Evolutionary conservation across 2,113 vertebrate species (phyloP), one percentile per base, ranked within the genome.

Genomic region (Coptodon bakossiorum): DNA sequence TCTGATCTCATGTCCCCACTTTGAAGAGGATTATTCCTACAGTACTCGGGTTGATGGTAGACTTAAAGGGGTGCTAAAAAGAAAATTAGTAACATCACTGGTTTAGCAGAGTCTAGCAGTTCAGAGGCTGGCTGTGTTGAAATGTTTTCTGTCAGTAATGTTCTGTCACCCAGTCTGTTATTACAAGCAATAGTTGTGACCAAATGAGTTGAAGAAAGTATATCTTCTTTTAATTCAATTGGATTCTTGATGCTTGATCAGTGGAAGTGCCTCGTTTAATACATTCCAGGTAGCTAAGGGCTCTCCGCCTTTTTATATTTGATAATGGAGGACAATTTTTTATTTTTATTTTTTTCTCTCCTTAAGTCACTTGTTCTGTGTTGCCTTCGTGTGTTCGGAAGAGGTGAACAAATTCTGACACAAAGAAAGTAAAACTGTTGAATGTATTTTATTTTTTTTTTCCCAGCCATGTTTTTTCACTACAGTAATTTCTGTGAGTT

Each of bases 401-500:
- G 90, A 94, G 96, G 95, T 97, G 96, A 97, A 97, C 84, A 96
- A 96, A 97, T 97, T 93, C 97, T 97, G 97, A 97, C 97, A 97
- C 97, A 97, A 97, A 96, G 96, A 97, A 96, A 96, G 96, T 97
- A 71, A 96, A 97, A 97, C 97, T 97, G 97, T 98, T 99, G 98
- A 99, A 99, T 99, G 34, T 68, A 66, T 66, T 38, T 38, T 57
- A 1, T 61, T 61, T 59, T 96, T 97, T 97, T 97, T 86, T 81
- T 5, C 40, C 90, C 93, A 94, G 92, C 92, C 89, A 93, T 95
- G 90, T 93, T 92, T 92, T 94, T 98, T 98, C 96, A 98, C 98
- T 99, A 98, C 97, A 97, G 97, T 98, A 95, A 95, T 97, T 97
- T 96, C 97, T 98, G 98, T 98, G 97, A 98, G 97, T 98, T 99